phyloP scores from a whole-genome alignment of 1,140 invertebrate species.

The Paralvinella palmiformis region DNA sequence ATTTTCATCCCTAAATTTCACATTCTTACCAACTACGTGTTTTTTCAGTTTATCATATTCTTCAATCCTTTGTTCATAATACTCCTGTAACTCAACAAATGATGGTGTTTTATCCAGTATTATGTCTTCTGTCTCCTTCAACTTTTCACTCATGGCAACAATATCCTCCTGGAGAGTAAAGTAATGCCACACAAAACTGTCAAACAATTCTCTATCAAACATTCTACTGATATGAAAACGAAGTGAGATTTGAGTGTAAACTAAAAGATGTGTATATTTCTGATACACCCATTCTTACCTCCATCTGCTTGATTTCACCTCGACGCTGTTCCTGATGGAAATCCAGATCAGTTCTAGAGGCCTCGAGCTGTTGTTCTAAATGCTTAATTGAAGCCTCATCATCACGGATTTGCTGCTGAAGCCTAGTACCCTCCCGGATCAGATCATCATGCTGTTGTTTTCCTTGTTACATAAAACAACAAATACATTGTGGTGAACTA shows the following conservation, averaged over 20 bases:
- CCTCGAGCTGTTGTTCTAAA: too few relatives aligned
- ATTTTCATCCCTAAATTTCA: neutral
- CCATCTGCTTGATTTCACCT: neutral
- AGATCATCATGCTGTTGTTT: too few relatives aligned
- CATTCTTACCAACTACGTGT: slow-evolving; percentile 36
- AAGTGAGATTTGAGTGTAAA: neutral
- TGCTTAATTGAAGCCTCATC: too few relatives aligned
- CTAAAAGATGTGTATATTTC: neutral
- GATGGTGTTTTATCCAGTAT: slow-evolving; percentile 21
- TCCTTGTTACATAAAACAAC: too few relatives aligned
- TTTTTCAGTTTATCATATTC: slow-evolving; percentile 38
- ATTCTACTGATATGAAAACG: neutral
- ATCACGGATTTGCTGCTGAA: too few relatives aligned
- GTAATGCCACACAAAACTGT: neutral
- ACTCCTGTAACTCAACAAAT: slow-evolving; percentile 34
- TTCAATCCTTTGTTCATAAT: slow-evolving; percentile 31
- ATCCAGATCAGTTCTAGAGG: too few relatives aligned
- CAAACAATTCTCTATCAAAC: neutral
- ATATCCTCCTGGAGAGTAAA: slow-evolving; percentile 27
- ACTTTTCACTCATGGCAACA: slow-evolving; percentile 26
- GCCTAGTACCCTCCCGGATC: too few relatives aligned
- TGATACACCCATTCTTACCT: neutral
- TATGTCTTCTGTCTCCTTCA: slow-evolving; percentile 24
- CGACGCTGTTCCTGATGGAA: neutral
- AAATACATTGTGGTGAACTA: too few relatives aligned